Evolutionary conservation across 2,113 vertebrate genomes (phyloP), one percentile per base, ranked within the genome.

Genomic region (Pseudorectes ferrugineus): DNA sequence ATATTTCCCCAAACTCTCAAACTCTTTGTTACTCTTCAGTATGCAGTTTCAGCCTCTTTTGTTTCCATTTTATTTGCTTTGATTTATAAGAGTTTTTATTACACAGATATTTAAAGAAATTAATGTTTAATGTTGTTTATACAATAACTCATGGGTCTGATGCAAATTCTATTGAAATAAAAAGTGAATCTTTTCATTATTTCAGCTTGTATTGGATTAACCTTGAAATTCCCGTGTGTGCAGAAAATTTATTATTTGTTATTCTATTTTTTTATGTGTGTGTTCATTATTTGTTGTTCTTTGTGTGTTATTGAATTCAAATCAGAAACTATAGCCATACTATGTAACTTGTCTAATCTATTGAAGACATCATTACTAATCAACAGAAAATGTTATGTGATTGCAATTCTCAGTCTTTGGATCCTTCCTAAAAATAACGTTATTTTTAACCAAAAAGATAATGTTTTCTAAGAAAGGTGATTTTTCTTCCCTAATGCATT

Each of bases 111-210:
- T 80, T 88, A 85, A 88, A 79, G 29, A 92, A 94, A 83, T 92
- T 88, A 93, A 92, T 72, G 52, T 93, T 96, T 95, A 78, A 92
- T 92, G 40, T 78, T 95, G 38, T 89, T 87, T 92, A 85, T 65
- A 89, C 17, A 91, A n/a, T 61, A 89, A 81, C 11, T 89, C 45
- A 78, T 58, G 15, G 5, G 70, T 84, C 40, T 95, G 74, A 75
- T 78, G 36, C n/a, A 82, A 93, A 91, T 85, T 80, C n/a, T 59
- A 36, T 59, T 93, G 81, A 89, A 85, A 48, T 82, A 81, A 89
- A 91, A 89, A 85, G 31, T 35, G 43, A 87, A 54, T 84, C 14
- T 93, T 92, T 84, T 89, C 43, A 82, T 96, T 87, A 88, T 91
- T 94, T 89, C 40, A 74, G 46, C 28, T 91, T 85, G 15, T 19